Conservation (phyloP, 1,140 invertebrate genomes). For the Drosophila auraria region DNA sequence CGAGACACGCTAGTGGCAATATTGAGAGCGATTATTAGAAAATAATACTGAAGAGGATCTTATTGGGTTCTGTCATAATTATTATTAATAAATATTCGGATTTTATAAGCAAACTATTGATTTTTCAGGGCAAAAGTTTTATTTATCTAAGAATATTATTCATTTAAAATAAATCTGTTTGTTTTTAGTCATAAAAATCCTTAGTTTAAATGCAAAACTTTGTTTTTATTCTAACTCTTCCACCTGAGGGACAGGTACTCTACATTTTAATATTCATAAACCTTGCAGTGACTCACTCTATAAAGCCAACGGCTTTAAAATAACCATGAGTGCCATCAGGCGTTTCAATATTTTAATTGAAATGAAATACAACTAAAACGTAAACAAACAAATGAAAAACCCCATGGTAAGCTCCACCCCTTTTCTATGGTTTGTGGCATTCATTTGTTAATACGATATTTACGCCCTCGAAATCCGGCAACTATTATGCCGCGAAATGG, state of each 20-base stretch:
- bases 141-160: no score
- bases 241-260: background rate
- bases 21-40: no score
- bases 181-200: no score
- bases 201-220: background rate
- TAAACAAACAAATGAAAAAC: constrained; percentile 8
- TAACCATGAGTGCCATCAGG: background rate
- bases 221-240: background rate
- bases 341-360: constrained; percentile 16
- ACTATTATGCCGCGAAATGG: constrained; percentile 61
- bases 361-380: background rate
- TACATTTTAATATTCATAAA: background rate
- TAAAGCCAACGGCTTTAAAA: background rate
- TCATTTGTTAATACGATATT: constrained; percentile 56
- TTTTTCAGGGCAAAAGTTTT: no score
- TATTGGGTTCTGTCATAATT: no score
- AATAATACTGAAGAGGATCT: no score
- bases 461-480: constrained; percentile 38
- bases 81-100: no score
- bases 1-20: no score
- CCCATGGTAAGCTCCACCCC: constrained; percentile 3
- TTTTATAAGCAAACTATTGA: no score
- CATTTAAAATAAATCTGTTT: no score
- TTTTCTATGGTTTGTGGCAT: constrained; percentile 14
- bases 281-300: background rate